Percentiles rank a stretch among this genome's conserved stretches.
Conservation (phyloP, 2,797 vertebrate genomes). For the Crenuchus spilurus region DNA sequence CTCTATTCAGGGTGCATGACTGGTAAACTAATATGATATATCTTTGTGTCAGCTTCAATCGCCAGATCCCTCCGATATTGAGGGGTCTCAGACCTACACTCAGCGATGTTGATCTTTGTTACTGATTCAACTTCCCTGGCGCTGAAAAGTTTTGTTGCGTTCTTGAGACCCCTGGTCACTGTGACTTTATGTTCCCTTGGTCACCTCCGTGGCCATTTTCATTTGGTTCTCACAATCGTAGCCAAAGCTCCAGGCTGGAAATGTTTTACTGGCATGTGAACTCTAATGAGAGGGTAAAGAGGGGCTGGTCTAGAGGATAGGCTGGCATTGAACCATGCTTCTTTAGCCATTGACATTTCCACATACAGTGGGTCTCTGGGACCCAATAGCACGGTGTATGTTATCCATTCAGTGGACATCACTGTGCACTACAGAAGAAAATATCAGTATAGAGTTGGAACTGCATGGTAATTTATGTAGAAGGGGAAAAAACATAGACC, state of each 20-base stretch:
- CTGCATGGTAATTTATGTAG: conserved; percentile 14
- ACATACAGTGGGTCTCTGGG: conserved; percentile 62
- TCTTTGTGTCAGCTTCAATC: conserved; percentile 35
- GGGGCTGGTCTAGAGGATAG: conserved; percentile 68
- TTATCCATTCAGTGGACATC: conserved; percentile 11
- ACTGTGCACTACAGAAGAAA: conserved; percentile 7
- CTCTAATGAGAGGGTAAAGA: conserved; percentile 65
- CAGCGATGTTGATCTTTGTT: conserved; percentile 11
- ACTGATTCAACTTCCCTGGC: conserved; percentile 22
- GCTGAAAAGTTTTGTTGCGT: conserved; percentile 7
- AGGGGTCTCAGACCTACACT: neutral
- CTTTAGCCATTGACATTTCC: conserved; percentile 79
- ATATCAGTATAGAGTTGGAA: conserved; percentile 5
- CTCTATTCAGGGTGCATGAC: conserved; percentile 5
- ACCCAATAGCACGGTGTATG: neutral
- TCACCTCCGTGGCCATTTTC: conserved; percentile 68
- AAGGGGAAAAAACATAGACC: conserved; percentile 1
- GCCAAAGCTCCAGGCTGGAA: conserved; percentile 80
- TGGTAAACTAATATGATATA: conserved; percentile 46
- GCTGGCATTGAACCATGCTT: conserved; percentile 68
- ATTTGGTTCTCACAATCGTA: conserved; percentile 84
- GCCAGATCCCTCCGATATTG: conserved; percentile 18
- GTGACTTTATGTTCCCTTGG: conserved; percentile 22
- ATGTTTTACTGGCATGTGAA: conserved; percentile 85
- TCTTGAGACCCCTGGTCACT: conserved; percentile 18